Base-by-base conservation (phyloP, 2,888 invertebrate species). In the Crioceris asparagi region DNA sequence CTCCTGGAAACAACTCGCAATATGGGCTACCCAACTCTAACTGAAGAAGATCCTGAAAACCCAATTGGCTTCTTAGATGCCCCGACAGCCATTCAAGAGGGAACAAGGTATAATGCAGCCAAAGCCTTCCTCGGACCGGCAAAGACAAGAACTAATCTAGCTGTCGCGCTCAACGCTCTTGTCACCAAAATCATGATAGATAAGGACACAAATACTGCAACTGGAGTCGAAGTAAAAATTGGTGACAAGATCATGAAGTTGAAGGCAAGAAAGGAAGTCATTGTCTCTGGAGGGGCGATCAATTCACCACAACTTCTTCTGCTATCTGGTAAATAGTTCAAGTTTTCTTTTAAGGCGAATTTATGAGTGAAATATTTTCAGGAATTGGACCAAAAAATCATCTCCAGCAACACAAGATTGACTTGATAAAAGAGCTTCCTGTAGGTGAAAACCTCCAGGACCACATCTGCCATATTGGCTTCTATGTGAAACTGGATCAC, bases 231-330 rank as follows among this genome's bases (percentile, higher is more conserved):
- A 18, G 60, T 70, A 46, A 56, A 48, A 41, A 26, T 67, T 50
- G 46, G 61, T 47, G 49, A 53, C 11, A 48, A 47, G 32, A 44
- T 43, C 3, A 30, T 62, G 2, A 54, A 41, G 2, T 43, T 55
- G 8, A 50, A 46, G 31, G 75, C 75, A 4, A 63, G 62, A 8
- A 74, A 72, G 40, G 78, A 78, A 50, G 69, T 83, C 1, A 72
- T 83, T 38, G 50, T 83, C 4, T 72, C 75, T 7, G 77, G 23
- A 10, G 83, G 83, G 3, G 67, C 76, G 2, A 67, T 83, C 33
- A 77, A 73, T 47, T 71, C 75, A 2, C 77, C 82, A 0, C 79
- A 83, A 52, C 50, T 83, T 3, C 61, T 83, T 27, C 72, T 81
- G 74, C 57, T 81, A 10, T 79, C 79, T 1, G n/a, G n/a, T n/a